Percentiles rank a stretch among this genome's conserved stretches.
These are phyloP conservation scores for Zosterops japonicus DNA, from an alignment of 2,113 vertebrate genomes.

Conservation along the genomic window DNA sequence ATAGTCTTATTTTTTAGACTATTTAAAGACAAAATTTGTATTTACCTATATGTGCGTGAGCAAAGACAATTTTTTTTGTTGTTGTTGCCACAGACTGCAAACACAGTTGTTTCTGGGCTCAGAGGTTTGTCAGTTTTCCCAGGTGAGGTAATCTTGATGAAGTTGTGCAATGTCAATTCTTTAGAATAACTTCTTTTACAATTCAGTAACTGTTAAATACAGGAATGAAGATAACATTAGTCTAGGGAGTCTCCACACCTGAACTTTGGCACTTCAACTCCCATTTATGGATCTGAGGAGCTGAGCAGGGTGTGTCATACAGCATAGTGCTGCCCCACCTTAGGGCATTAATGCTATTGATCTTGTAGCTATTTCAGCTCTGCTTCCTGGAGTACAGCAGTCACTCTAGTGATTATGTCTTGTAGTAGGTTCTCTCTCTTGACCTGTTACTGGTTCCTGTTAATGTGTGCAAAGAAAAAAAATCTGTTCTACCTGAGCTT, in stretches of 20 bases:
- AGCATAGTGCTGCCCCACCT: background rate
- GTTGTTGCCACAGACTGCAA: background rate
- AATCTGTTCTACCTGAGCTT: background rate
- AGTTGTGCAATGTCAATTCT: background rate
- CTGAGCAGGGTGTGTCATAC: background rate
- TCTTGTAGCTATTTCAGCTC: background rate
- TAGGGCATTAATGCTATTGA: background rate
- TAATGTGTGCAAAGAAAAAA: background rate
- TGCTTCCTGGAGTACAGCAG: background rate
- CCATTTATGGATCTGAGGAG: background rate
- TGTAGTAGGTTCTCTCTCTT: background rate
- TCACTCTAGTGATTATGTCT: background rate
- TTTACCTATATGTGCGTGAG: rapidly evolving
- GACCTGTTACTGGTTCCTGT: background rate
- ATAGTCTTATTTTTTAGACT: background rate
- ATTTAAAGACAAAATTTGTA: background rate
- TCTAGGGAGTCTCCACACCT: background rate
- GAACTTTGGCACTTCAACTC: background rate
- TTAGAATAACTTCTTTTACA: background rate
- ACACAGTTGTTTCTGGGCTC: background rate
- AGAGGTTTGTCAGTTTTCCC: background rate
- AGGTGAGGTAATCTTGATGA: background rate
- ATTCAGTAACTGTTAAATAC: background rate
- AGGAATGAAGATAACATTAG: background rate
- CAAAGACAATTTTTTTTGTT: background rate